phyloP scores from a whole-genome alignment of 2,797 vertebrate species.

The Lateolabrax maculatus region DNA sequence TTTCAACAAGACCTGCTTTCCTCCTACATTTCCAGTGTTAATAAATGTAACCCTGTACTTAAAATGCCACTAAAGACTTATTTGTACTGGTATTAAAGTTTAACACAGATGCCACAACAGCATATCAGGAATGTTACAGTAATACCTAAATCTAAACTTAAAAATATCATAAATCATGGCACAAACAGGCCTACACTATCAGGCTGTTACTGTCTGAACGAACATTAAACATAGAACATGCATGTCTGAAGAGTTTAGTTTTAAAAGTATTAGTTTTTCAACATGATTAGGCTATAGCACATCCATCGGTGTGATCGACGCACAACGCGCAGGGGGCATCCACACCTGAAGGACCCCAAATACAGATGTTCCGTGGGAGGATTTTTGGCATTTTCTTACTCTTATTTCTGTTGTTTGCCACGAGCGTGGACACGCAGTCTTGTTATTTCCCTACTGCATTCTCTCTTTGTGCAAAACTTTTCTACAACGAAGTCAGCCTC shows the following conservation, averaged over 20 bases:
- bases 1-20: background rate
- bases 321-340: background rate
- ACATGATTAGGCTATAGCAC: no score
- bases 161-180: background rate
- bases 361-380: background rate
- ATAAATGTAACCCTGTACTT: background rate
- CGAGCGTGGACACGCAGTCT: background rate
- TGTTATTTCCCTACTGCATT: background rate
- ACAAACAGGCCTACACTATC: background rate
- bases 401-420: background rate
- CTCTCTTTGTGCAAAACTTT: constrained; percentile 18
- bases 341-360: background rate
- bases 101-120: background rate
- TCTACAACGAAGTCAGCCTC: no score
- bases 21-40: background rate
- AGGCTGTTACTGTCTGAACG: background rate
- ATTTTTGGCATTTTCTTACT: background rate
- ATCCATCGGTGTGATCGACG: no score
- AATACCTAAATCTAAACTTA: background rate
- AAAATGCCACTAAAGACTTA: background rate
- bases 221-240: background rate
- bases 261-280: background rate
- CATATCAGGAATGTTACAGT: background rate
- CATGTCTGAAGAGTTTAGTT: background rate
- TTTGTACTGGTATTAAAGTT: background rate